Evolutionary conservation across 2,797 vertebrate species (phyloP), one percentile per base, ranked within the genome.

Genomic region (Helostoma temminkii): DNA sequence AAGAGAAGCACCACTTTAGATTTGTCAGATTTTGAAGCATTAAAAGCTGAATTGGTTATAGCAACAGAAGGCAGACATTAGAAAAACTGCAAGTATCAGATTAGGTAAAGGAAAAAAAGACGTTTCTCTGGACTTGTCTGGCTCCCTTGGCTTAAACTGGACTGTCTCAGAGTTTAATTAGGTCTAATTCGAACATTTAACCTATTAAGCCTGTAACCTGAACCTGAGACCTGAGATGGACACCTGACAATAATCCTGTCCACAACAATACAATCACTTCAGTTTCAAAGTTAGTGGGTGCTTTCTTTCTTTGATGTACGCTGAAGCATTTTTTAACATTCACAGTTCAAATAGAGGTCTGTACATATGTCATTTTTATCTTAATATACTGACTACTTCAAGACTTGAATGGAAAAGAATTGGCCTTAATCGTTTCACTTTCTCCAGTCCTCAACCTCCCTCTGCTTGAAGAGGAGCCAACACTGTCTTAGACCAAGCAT

Each of bases 161-260:
- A 24, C 39, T n/a, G 15, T 68, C 32, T 63, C 36, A 52, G 9
- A 81, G 81, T 76, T 56, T 30, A 52, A 81, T 83, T 60, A 75
- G 49, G n/a, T 46, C 41, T 64, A 69, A 69, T 66, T 72, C 18
- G 34, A 39, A 66, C 30, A 28, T 75, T 83, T 72, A 76, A 74
- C 30, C 47, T 54, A 66, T 74, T 74, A 81, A 76, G 41, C 22
- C 18, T 81, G 76, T 58, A 76, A 85, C 66, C 22, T 66, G 71
- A 90, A 68, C 70, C 61, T 63, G 45, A 75, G 22, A 60, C 39
- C 25, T 65, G 52, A 77, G 52, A 53, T 46, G 39, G 58, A 64
- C n/a, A n/a, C 57, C 42, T 68, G 47, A 61, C 61, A 50, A 19
- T 30, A 64, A n/a, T 70, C 61, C 63, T 81, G 49, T 65, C 30